Evolutionary conservation across 2,888 invertebrate genomes (phyloP).

Genomic region (Epinotia demarniana): DNA sequence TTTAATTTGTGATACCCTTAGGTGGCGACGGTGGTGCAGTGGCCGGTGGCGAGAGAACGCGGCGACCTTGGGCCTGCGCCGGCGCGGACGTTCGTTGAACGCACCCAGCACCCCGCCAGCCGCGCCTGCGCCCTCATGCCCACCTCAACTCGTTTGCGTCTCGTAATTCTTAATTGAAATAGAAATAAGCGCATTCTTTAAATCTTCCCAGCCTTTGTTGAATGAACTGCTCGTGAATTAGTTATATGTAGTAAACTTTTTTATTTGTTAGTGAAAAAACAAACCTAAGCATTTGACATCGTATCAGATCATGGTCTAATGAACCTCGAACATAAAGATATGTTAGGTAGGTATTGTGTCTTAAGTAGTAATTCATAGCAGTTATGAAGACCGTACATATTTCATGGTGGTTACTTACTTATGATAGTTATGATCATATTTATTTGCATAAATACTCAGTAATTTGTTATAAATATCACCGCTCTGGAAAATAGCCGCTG

Average conservation of each 20-base stretch:
- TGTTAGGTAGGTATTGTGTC: too few relatives aligned
- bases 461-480: constrained; percentile 10
- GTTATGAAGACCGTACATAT: background rate
- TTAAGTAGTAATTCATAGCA: background rate
- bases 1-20: constrained; percentile 45
- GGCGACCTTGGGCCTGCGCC: constrained; percentile 81
- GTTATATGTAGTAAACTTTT: background rate
- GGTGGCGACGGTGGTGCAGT: constrained; percentile 59
- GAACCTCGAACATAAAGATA: too few relatives aligned
- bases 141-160: constrained; percentile 61
- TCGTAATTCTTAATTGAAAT: constrained; percentile 59
- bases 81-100: constrained; percentile 84
- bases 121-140: constrained; percentile 47
- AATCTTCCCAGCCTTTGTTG: constrained; percentile 19
- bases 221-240: constrained; percentile 1
- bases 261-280: background rate
- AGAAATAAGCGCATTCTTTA: constrained; percentile 38
- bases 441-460: background rate
- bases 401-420: background rate
- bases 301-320: background rate
- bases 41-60: constrained; percentile 58
- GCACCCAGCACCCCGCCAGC: constrained; percentile 59
- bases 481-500: background rate
- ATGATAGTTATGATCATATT: background rate
- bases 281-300: background rate